A percentile compares a stretch with the other conserved stretches of the same genome.
Evolutionary conservation across 2,797 vertebrate species (phyloP).

Genomic region (Tachyglossus aculeatus): DNA sequence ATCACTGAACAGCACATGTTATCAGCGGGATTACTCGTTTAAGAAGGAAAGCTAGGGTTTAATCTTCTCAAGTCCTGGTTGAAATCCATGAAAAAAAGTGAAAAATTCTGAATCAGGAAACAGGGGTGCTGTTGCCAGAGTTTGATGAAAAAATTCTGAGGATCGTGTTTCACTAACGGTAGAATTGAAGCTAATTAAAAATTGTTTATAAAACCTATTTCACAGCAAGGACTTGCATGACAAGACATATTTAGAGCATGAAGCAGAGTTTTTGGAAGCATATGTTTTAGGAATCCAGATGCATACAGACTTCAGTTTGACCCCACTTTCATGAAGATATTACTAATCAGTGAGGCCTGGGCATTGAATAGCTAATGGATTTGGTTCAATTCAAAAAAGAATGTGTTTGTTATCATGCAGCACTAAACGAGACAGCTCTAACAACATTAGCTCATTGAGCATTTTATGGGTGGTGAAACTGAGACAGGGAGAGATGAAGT

Average conservation of each 20-base stretch:
- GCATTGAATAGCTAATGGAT: too few species aligned
- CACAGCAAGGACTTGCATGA: not conserved
- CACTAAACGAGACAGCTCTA: too few species aligned
- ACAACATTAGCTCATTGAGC: too few species aligned
- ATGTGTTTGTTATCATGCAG: too few species aligned
- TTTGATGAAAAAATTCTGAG: slow-evolving; percentile 41
- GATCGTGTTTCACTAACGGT: not conserved
- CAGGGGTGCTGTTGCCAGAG: slow-evolving; percentile 22
- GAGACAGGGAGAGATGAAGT: too few species aligned
- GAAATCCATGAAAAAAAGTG: not conserved
- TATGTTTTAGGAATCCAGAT: not conserved
- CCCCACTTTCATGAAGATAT: too few species aligned
- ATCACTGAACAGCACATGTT: not conserved
- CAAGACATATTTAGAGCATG: not conserved
- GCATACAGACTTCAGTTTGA: not conserved
- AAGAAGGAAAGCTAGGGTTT: not conserved
- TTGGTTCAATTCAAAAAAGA: too few species aligned
- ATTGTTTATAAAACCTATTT: not conserved
- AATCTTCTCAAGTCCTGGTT: slow-evolving; percentile 22
- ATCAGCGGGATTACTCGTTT: not conserved
- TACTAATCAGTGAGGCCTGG: too few species aligned
- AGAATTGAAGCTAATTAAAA: slow-evolving; percentile 21
- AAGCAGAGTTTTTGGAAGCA: not conserved
- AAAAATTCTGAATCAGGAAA: not conserved
- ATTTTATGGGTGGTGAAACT: too few species aligned